These are phyloP conservation scores for Drepanosiphum platanoidis DNA, from an alignment of 2,888 invertebrate species.

Conservation along the genomic window DNA sequence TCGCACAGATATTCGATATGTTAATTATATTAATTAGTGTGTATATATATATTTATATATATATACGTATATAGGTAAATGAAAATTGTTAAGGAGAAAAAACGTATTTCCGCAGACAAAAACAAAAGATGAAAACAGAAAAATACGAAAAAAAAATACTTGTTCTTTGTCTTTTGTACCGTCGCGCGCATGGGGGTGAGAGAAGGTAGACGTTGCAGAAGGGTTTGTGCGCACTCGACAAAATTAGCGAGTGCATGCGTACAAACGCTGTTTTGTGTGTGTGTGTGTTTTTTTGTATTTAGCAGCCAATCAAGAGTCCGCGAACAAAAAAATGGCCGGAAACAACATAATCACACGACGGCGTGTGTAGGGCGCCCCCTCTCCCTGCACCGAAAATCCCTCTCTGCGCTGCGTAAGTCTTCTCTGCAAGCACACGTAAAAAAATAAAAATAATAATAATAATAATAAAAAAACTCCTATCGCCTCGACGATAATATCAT, in stretches of 20 bases:
- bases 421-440: not conserved
- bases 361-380: slow-evolving; percentile 13
- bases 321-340: slow-evolving; percentile 58
- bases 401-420: not conserved
- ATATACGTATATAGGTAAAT: too few relatives aligned
- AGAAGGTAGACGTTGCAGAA: not conserved
- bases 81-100: not conserved
- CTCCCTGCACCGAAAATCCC: not conserved
- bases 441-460: too few relatives aligned
- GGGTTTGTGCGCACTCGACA: slow-evolving; percentile 8
- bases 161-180: slow-evolving; percentile 11
- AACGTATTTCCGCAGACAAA: not conserved
- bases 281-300: slow-evolving; percentile 25
- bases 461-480: slow-evolving; percentile 32
- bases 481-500: slow-evolving; percentile 35
- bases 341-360: slow-evolving; percentile 49
- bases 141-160: not conserved
- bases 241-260: slow-evolving; percentile 42
- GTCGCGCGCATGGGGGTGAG: not conserved
- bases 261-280: slow-evolving; percentile 1
- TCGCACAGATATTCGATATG: too few relatives aligned
- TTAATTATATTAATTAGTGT: not conserved
- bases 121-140: not conserved
- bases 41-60: too few relatives aligned
- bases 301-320: slow-evolving; percentile 44